Percentiles rank a stretch among this genome's conserved stretches.
Conservation (phyloP, 2,113 vertebrate genomes). For the Phalacrocorax aristotelis region DNA sequence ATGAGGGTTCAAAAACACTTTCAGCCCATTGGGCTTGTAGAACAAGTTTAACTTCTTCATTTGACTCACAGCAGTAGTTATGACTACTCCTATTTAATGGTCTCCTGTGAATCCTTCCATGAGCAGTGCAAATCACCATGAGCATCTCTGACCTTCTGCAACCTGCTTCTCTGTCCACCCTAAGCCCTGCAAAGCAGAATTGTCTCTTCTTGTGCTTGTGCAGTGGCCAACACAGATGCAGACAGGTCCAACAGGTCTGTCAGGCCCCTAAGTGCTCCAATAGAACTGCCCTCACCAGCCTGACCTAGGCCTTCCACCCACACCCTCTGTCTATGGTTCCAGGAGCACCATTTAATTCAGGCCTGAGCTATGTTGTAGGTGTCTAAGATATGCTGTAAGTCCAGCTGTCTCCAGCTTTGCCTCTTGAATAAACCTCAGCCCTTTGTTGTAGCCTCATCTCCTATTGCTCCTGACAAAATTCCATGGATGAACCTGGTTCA, state of each 20-base stretch:
- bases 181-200: not conserved
- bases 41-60: not conserved
- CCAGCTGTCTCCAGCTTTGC: not conserved
- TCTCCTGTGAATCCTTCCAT: not conserved
- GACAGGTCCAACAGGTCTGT: not conserved
- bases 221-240: not conserved
- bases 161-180: not conserved
- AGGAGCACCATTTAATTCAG: not conserved
- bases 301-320: not conserved
- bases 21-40: not conserved
- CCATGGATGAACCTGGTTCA: not conserved
- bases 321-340: not conserved
- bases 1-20: not conserved
- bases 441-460: not conserved
- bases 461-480: not conserved
- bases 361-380: not conserved
- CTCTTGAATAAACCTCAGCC: not conserved
- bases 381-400: not conserved
- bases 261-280: not conserved
- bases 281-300: not conserved
- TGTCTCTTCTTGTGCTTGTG: not conserved
- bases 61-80: not conserved
- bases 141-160: not conserved
- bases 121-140: not conserved
- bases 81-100: not conserved